Evolutionary conservation across 2,888 invertebrate species (phyloP), one percentile per base, ranked within the genome.

Genomic region (Nomada fucata): DNA sequence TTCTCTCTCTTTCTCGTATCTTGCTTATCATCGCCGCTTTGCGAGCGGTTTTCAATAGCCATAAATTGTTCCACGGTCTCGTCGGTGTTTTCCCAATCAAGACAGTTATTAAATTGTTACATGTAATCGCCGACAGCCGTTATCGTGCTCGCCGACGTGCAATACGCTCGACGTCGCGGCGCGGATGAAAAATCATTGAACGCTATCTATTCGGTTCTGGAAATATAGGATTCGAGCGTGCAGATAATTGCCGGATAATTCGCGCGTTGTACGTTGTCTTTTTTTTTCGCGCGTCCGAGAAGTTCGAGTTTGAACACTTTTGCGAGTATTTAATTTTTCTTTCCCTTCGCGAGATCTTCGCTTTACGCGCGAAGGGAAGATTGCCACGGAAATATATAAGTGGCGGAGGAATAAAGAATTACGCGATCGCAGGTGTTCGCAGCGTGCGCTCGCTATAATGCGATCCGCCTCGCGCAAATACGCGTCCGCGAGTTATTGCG

Each of bases 401-500:
- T 7, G 36, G 5, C 36, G 36, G 36, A 57, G 13, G 23, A 69
- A 57, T 23, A 23, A 15, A 26, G 70, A 60, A 70, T 59, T 57
- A 18, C 26, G 42, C 53, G 53, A 79, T 65, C 61, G 50, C 23
- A 26, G 60, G 67, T 79, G 53, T 70, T 82, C 72, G 76, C 69
- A 52, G 65, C 36, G 65, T 47, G 52, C 57, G 60, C 63, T 36
- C 53, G 52, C 18, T n/a, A 73, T 71, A 67, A 82, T 67, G 64
- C 73, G 79, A 87, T 68, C 80, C 59, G 1, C 26, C 20, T 20
- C 61, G 79, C 44, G 78, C 63, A 83, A 86, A 80, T 88, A 79
- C 75, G 70, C 77, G 71, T 69, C 23, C 64, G 55, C 60, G 52
- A 81, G 85, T 86, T 83, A 86, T 85, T 83, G 78, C 73, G 76